Evolutionary conservation across 2,888 invertebrate genomes (phyloP).

Genomic region (Caenorhabditis doughertyi): DNA sequence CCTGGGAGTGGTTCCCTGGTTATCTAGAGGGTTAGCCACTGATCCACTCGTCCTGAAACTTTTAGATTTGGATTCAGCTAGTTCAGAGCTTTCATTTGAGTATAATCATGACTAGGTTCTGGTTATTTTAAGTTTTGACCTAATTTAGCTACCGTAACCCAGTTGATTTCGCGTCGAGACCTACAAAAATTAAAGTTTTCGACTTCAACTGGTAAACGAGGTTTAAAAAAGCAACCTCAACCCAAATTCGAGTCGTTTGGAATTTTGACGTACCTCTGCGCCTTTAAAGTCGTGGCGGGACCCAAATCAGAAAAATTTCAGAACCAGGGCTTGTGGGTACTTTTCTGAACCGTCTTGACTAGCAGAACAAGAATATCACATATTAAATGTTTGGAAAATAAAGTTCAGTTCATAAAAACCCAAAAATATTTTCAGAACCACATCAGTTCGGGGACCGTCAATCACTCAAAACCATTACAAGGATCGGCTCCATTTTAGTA

Average conservation of each 20-base stretch:
- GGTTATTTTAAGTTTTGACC: not conserved
- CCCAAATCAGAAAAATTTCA: too few relatives aligned
- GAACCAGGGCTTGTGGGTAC: too few relatives aligned
- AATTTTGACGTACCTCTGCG: not conserved
- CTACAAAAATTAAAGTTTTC: not conserved
- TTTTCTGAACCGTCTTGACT: not conserved
- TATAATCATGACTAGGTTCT: constrained; percentile 15
- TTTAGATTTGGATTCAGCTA: not conserved
- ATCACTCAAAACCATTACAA: not conserved
- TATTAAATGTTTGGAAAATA: not conserved
- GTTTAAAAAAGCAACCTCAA: not conserved
- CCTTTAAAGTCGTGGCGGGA: not conserved
- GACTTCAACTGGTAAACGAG: not conserved
- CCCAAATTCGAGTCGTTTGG: not conserved
- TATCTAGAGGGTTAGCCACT: not conserved
- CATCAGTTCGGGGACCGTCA: constrained; percentile 29
- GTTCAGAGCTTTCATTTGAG: not conserved
- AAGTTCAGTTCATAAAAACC: not conserved
- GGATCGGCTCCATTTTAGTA: constrained; percentile 20
- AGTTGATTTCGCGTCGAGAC: not conserved
- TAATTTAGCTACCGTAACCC: not conserved
- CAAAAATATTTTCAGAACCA: constrained; percentile 36
- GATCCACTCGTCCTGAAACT: not conserved
- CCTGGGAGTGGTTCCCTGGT: not conserved
- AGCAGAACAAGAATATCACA: not conserved